These are phyloP conservation scores for Beroe forskalii DNA, from an alignment of 37 sponge, comb jelly and placozoan genomes.

Conservation along the genomic window DNA sequence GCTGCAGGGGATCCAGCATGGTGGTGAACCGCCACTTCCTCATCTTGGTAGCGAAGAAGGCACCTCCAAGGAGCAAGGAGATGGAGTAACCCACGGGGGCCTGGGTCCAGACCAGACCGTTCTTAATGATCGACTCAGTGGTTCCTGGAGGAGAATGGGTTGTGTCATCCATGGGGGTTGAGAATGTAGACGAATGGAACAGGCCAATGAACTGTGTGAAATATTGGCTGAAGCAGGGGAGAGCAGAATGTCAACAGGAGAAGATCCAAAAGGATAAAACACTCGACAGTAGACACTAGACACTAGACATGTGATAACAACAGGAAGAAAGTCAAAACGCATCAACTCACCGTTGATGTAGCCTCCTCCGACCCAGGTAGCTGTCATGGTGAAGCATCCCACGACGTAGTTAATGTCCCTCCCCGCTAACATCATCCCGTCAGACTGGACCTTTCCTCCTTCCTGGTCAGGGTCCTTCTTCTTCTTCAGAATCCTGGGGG, in stretches of 20 bases:
- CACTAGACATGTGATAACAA: too few species aligned
- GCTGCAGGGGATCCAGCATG: constrained; percentile 55
- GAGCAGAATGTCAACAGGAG: too few species aligned
- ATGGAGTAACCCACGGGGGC: constrained; percentile 45
- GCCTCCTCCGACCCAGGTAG: constrained; percentile 59
- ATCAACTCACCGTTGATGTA: constrained; percentile 42
- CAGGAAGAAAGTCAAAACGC: too few species aligned
- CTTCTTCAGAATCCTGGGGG: neutral
- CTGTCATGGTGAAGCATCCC: constrained; percentile 43
- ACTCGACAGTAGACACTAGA: too few species aligned
- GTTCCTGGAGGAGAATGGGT: too few species aligned
- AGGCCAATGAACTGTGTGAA: too few species aligned
- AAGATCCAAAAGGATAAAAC: too few species aligned
- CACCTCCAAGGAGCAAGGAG: constrained; percentile 30
- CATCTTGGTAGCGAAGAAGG: constrained; percentile 36
- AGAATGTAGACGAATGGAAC: too few species aligned
- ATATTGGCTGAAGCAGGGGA: too few species aligned
- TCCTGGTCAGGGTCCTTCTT: neutral
- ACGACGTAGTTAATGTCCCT: constrained; percentile 37
- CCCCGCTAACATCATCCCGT: constrained; percentile 46
- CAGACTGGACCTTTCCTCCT: neutral
- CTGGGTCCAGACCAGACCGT: constrained; percentile 50
- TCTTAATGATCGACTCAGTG: constrained; percentile 40
- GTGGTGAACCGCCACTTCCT: neutral
- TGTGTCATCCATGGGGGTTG: too few species aligned